Base-by-base conservation (phyloP, 2,888 invertebrate species). In the Perithous albicinctus region DNA sequence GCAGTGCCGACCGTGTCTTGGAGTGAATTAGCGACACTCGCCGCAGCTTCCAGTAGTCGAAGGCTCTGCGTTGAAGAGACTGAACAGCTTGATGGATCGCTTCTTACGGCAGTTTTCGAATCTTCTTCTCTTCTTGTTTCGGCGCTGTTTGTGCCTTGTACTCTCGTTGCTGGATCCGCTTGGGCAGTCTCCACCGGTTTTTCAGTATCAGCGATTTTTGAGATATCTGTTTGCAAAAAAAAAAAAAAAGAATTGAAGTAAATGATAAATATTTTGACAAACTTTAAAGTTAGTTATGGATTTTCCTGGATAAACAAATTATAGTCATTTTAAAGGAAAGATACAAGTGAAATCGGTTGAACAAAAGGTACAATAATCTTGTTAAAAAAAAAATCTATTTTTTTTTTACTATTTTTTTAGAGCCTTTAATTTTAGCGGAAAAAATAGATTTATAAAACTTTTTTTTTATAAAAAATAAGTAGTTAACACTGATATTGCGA, bases 21-120 rank as follows among this genome's bases (percentile, higher is more conserved):
- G 12, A 51, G 63, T 3, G 95, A 94, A 85, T 94, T 95, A 0
- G 95, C 96, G 0, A 94, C 94, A 84, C 95, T 95, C 61, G 95
- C 95, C 0, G 95, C 95, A 0, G 96, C 95, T 90, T 96, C 95
- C 63, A 96, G 90, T 15, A 96, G 91, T 83, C 92, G 94, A 88
- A 94, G 93, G 0, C 94, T 93, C 12, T 93, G 90, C 2, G 90
- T 6, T 18, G 15, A 86, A 0, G 93, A 88, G 69, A 41, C 63
- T 1, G 18, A 10, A 26, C 2, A 0, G 41, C 2, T 23, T 38
- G 41, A 54, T 5, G 20, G 4, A 10, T 32, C 38, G 56, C 10
- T 70, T 10, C 1, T 10, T 38, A 38, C 38, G 20, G 1, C 10
- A 3, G 23, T 6, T 51, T 10, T 23, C 51, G 20, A 7, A 20